phyloP scores from a whole-genome alignment of 2,888 invertebrate species.

The Aporophyla lueneburgensis region DNA sequence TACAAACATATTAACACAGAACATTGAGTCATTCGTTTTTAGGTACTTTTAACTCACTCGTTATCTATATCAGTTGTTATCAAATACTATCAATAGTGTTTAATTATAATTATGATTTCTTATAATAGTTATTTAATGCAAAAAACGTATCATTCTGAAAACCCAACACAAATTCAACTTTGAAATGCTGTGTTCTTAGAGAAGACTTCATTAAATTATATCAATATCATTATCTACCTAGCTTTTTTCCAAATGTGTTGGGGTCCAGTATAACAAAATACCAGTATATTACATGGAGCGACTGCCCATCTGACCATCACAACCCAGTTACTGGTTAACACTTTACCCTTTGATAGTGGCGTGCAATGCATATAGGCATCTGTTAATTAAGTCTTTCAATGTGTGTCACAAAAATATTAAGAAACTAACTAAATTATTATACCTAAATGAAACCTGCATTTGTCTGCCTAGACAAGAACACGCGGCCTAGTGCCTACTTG shows the following conservation, averaged over 20 bases:
- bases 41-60: background rate
- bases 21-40: background rate
- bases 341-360: no score
- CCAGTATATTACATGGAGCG: background rate
- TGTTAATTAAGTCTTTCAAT: no score
- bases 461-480: no score
- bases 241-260: background rate
- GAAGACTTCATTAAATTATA: background rate
- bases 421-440: no score
- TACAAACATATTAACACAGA: background rate
- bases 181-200: background rate
- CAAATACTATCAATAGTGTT: conserved; percentile 1
- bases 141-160: background rate
- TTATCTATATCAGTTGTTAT: conserved; percentile 21
- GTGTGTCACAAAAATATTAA: no score
- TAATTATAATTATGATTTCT: conserved; percentile 2
- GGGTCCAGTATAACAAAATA: background rate
- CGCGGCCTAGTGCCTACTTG: no score
- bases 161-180: background rate
- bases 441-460: no score
- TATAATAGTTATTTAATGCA: background rate
- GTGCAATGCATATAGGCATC: no score
- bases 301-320: background rate
- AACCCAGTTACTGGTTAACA: background rate
- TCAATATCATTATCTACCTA: background rate